These are phyloP conservation scores for Corynorhinus townsendii DNA, from an alignment of 2,113 vertebrate species.

Conservation along the genomic window DNA sequence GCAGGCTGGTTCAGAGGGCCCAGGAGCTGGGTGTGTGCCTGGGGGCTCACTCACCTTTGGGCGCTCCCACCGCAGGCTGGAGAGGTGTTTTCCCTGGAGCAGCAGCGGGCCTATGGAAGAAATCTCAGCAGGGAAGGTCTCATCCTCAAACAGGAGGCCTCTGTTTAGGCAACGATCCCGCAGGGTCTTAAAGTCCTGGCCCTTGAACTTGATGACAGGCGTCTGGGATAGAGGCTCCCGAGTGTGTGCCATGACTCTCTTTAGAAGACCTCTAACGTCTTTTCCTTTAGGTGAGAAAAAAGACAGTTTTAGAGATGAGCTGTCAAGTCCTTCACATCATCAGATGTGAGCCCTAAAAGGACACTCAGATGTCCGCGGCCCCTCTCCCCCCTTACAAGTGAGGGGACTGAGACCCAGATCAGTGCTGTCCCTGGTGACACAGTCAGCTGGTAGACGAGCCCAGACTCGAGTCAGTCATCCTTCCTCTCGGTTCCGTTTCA, in stretches of 20 bases:
- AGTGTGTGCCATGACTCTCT: slow-evolving; percentile 24
- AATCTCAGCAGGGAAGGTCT: slow-evolving; percentile 69
- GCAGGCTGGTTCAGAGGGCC: background rate
- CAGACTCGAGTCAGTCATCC: background rate
- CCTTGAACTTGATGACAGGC: slow-evolving; percentile 56
- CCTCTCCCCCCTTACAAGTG: background rate
- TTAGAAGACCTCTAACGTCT: background rate
- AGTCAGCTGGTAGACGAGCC: background rate
- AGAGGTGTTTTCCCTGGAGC: slow-evolving; percentile 29
- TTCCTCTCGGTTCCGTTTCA: background rate
- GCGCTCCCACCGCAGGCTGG: slow-evolving; percentile 71
- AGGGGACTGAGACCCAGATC: background rate
- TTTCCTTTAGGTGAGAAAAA: slow-evolving; percentile 43
- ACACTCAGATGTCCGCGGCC: background rate
- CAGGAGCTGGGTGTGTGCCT: background rate
- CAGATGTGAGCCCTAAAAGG: background rate
- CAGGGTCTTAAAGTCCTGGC: slow-evolving; percentile 77
- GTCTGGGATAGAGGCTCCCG: slow-evolving; percentile 25
- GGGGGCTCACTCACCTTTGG: slow-evolving; percentile 74
- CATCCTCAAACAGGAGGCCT: slow-evolving; percentile 76
- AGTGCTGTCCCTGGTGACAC: background rate
- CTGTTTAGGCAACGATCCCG: slow-evolving; percentile 65
- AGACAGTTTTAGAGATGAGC: background rate
- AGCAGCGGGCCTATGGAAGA: slow-evolving; percentile 75
- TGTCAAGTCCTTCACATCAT: background rate